These are phyloP conservation scores for Coelopa frigida DNA, from an alignment of 1,140 invertebrate species.

Conservation along the genomic window DNA sequence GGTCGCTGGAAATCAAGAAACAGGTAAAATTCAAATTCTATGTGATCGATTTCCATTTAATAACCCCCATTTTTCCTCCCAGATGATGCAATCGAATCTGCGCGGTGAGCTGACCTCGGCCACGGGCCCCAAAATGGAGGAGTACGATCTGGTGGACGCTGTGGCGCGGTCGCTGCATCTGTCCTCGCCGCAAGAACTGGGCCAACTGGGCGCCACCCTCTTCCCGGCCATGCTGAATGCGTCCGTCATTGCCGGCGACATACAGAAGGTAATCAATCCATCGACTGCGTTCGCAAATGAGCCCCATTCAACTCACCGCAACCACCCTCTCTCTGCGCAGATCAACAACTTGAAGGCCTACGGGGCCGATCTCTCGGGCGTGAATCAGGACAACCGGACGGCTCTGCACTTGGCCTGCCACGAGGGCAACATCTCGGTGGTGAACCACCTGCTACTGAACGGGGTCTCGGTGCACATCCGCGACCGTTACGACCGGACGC, in stretches of 20 bases:
- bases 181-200: constrained; percentile 60
- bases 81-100: constrained; percentile 76
- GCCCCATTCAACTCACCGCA: neutral
- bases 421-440: constrained; percentile 60
- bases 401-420: constrained; percentile 74
- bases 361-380: constrained; percentile 67
- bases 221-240: constrained; percentile 71
- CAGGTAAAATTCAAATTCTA: constrained; percentile 45
- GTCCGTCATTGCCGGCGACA: constrained; percentile 61
- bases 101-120: constrained; percentile 51
- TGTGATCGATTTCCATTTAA: neutral
- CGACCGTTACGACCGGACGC: constrained; percentile 51
- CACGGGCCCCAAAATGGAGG: constrained; percentile 39
- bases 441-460: constrained; percentile 67
- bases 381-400: constrained; percentile 73
- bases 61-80: constrained; percentile 15
- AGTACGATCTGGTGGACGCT: constrained; percentile 54
- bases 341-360: constrained; percentile 45
- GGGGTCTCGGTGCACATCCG: constrained; percentile 76
- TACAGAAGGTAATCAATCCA: constrained; percentile 40
- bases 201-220: constrained; percentile 62
- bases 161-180: constrained; percentile 60
- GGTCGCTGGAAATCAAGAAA: constrained; percentile 65
- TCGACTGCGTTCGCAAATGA: no score
- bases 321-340: constrained; percentile 17